These are phyloP conservation scores for Apaloderma vittatum DNA, from an alignment of 2,113 vertebrate species.

Conservation along the genomic window DNA sequence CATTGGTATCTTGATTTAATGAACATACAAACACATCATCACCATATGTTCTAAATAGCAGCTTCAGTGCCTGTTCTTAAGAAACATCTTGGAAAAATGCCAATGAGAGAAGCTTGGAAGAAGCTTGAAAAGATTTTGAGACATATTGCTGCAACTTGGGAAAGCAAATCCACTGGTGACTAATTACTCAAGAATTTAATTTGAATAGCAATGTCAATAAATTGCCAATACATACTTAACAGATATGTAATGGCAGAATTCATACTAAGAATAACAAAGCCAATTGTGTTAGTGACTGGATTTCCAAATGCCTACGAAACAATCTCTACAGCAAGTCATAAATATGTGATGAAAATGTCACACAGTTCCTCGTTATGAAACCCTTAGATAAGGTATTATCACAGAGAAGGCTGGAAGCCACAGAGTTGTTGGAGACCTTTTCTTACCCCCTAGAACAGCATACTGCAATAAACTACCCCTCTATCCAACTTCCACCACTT, in stretches of 20 bases:
- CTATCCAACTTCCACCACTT: not conserved
- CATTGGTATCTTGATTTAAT: slow-evolving; percentile 85
- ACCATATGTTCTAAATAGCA: slow-evolving; percentile 85
- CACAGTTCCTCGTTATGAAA: slow-evolving; percentile 44
- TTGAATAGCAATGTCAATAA: slow-evolving; percentile 79
- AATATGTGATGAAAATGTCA: slow-evolving; percentile 63
- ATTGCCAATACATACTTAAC: slow-evolving; percentile 74
- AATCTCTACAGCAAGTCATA: slow-evolving; percentile 63
- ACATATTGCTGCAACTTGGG: slow-evolving; percentile 79
- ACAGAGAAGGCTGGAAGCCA: slow-evolving; percentile 9
- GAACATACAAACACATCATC: slow-evolving; percentile 84
- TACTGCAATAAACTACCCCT: not conserved
- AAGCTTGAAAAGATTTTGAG: slow-evolving; percentile 82
- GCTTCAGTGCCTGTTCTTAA: slow-evolving; percentile 78
- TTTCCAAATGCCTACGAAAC: slow-evolving; percentile 72
- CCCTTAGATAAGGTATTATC: slow-evolving; percentile 44
- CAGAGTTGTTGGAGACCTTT: not conserved
- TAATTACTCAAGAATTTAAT: slow-evolving; percentile 80
- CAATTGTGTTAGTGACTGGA: slow-evolving; percentile 1
- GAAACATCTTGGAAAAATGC: slow-evolving; percentile 83
- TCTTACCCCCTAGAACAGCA: not conserved
- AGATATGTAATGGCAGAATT: slow-evolving; percentile 54
- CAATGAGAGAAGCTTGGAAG: slow-evolving; percentile 78
- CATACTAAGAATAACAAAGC: slow-evolving; percentile 44
- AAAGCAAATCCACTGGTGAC: slow-evolving; percentile 80